Conservation (phyloP, 2,888 invertebrate genomes). For the Endomychus coccineus region DNA sequence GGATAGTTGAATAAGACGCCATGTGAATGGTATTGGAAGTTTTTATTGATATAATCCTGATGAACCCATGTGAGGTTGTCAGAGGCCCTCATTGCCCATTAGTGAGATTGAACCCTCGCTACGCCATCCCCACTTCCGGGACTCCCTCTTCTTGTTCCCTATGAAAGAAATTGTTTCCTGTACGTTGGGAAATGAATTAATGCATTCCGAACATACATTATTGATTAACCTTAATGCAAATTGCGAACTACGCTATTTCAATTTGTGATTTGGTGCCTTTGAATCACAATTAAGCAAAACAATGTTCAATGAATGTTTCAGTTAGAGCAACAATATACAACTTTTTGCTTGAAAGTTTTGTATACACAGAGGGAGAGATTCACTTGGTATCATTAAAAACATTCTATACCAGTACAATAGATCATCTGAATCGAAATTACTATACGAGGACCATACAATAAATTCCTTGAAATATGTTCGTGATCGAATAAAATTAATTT, state of each 20-base stretch:
- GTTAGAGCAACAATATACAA: too few species aligned
- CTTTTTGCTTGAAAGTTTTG: too few species aligned
- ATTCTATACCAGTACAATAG: too few species aligned
- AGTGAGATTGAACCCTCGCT: conserved; percentile 41
- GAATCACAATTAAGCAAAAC: too few species aligned
- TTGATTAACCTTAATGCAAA: conserved; percentile 48
- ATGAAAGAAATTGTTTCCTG: conserved; percentile 43
- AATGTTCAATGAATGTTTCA: too few species aligned
- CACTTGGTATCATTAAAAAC: too few species aligned
- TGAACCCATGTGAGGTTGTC: conserved; percentile 41
- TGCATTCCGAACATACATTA: conserved; percentile 44
- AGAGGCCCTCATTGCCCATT: conserved; percentile 43
- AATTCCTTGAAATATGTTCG: too few species aligned
- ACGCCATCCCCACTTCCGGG: conserved; percentile 21
- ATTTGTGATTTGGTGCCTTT: conserved; percentile 21
- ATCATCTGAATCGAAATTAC: too few species aligned
- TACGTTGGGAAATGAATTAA: conserved; percentile 42
- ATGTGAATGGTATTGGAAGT: conserved; percentile 28
- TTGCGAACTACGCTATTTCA: conserved; percentile 40
- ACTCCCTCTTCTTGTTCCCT: conserved; percentile 42
- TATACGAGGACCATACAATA: too few species aligned
- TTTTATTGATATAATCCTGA: conserved; percentile 39
- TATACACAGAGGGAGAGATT: too few species aligned
- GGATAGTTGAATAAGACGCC: conserved; percentile 2
- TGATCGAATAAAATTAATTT: too few species aligned